Evolutionary conservation across 2,113 vertebrate genomes (phyloP), one percentile per base, ranked within the genome.

Genomic region (Coturnix japonica): DNA sequence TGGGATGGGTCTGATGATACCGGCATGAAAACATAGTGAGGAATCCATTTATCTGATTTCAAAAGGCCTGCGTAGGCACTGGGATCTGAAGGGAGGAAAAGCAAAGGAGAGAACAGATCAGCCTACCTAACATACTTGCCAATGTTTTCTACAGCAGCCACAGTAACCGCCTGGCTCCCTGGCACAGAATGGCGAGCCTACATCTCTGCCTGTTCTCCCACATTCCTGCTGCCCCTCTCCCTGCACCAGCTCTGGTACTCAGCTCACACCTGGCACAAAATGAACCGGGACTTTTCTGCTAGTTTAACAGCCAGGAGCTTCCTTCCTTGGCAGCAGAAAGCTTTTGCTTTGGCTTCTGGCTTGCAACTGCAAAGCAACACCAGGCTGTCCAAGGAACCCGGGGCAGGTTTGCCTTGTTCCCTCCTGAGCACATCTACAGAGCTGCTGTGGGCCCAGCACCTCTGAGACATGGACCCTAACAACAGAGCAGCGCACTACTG

Each of bases 391-490:
- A 15, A 53, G 51, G 13, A 53, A 53, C 25, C 47, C 3, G 13
- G 47, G 47, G 57, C 54, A 53, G 19, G 31, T 46, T 6, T 54
- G 76, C 60, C 37, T 2, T 12, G 19, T 35, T 78, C 41, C 46
- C 26, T 35, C 41, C 19, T 1, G 2, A 43, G 66, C 76, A 41
- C 5, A 7, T 6, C 16, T 5, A 13, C 0, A 0, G 12, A 81
- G 61, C 0, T 1, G 66, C 21, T 30, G n/a, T 1, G n/a, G 3
- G 9, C 3, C 63, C 14, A n/a, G n/a, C 44, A 5, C 80, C 83
- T 51, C 43, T 18, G 60, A 63, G 44, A 41, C 12, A 4, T 0
- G 0, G 41, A 67, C 64, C 30, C 16, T 1, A 4, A 41, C 10
- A 30, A 39, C 13, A 31, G 6, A 69, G 81, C 7, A 2, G 20